Percentiles rank a stretch among this genome's conserved stretches.
phyloP scores from a whole-genome alignment of 1,140 invertebrate species.

The Diprion similis region DNA sequence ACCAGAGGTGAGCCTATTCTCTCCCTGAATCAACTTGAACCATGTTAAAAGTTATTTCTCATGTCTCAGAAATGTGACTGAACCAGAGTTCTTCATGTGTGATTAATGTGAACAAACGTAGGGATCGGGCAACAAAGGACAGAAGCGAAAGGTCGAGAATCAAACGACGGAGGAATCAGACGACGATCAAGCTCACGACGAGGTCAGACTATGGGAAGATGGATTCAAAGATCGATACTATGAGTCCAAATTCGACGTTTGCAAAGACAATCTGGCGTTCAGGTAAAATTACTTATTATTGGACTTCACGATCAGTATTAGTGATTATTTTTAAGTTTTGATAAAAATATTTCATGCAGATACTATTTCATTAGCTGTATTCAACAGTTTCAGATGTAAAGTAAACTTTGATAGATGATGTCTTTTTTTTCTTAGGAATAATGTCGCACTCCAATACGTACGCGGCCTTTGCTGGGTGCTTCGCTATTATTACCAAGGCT shows the following conservation, averaged over 20 bases:
- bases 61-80: not conserved
- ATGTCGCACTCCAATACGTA: slow-evolving; percentile 94
- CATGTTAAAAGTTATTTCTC: not conserved
- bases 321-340: slow-evolving; percentile 15
- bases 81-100: slow-evolving; percentile 2
- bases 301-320: not conserved
- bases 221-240: slow-evolving; percentile 99
- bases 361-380: not conserved
- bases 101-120: slow-evolving; percentile 5
- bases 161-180: slow-evolving; percentile 65
- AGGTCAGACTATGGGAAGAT: slow-evolving; percentile 96
- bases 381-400: slow-evolving; percentile 9
- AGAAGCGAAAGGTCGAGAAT: slow-evolving; percentile 61
- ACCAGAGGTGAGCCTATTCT: slow-evolving; percentile 44
- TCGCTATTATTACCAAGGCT: slow-evolving; percentile 99
- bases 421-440: slow-evolving; percentile 66
- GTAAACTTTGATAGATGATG: slow-evolving; percentile 21
- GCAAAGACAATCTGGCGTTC: slow-evolving; percentile 81
- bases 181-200: slow-evolving; percentile 86
- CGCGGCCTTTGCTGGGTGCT: slow-evolving; percentile 97
- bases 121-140: slow-evolving; percentile 31
- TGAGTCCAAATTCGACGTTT: slow-evolving; percentile 95
- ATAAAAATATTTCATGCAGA: slow-evolving; percentile 12
- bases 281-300: slow-evolving; percentile 59
- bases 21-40: not conserved